Base-by-base conservation (phyloP, 2,797 vertebrate genomes). In the Sylvilagus floridanus region DNA sequence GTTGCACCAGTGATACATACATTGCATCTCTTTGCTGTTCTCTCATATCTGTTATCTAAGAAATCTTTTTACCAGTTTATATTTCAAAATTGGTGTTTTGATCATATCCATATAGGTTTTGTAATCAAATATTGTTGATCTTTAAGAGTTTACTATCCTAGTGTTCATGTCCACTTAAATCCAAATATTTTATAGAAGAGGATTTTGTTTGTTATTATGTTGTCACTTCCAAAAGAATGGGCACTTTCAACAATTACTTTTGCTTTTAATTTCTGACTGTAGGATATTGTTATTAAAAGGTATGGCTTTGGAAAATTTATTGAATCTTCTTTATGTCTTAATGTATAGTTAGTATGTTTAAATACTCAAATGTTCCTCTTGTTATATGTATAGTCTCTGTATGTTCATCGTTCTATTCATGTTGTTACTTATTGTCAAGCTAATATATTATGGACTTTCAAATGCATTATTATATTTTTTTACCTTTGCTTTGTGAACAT, bases 231-330 rank as follows among this genome's bases (percentile, higher is more conserved):
- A 87, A 87, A 22, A 17, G 16, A 84, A 35, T 35, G 76, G 11
- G 63, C 32, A 66, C 4, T 81, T 91, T 92, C 26, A n/a, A 11
- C n/a, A 89, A 4, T 84, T 28, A 11, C 79, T 14, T 90, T 97
- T 84, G 16, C 76, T 88, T 92, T 90, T 79, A 78, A 85, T 85
- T 83, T 92, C 26, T 78, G 87, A 26, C 63, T 63, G 24, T 24
- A 71, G 5, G 12, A 52, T 0, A 7, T 28, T 37, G 0, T 47
- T 21, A 10, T 87, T 76, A 81, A 84, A 24, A 91, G 26, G 10
- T 32, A 22, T 52, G 4, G 2, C 26, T 83, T 90, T 47, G 14
- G 35, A 77, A 4, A 6, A 72, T 60, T 26, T 65, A 16, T 65
- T 83, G 57, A 37, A 84, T 9, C 35, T 50, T 86, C 52, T 68